phyloP scores from a whole-genome alignment of 2,113 vertebrate genomes.

The Aegotheles bennettii region DNA sequence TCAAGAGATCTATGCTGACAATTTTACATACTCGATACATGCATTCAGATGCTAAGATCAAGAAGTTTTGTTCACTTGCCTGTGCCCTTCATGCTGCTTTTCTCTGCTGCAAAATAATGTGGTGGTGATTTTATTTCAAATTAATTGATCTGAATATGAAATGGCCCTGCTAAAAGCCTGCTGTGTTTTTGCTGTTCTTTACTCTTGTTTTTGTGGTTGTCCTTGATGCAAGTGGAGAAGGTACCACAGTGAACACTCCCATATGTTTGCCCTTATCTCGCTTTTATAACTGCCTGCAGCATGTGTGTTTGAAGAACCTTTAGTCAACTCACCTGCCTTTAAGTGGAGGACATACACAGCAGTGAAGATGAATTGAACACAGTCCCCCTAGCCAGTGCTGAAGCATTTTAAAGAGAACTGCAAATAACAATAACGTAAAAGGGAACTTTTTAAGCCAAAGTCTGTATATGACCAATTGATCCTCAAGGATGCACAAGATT shows the following conservation, averaged over 20 bases:
- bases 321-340: slow-evolving; percentile 16
- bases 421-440: not conserved
- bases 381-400: not conserved
- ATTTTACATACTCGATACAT: slow-evolving; percentile 52
- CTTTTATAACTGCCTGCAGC: not conserved
- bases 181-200: slow-evolving; percentile 35
- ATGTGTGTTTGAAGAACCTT: not conserved
- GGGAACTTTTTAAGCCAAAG: slow-evolving; percentile 37
- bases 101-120: slow-evolving; percentile 1
- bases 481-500: not conserved
- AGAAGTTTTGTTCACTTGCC: slow-evolving; percentile 49
- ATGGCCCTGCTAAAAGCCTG: slow-evolving; percentile 27
- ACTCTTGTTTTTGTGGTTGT: not conserved
- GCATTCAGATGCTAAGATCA: slow-evolving; percentile 41
- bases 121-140: slow-evolving; percentile 22
- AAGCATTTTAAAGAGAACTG: slow-evolving; percentile 2
- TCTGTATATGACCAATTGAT: not conserved
- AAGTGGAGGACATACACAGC: not conserved
- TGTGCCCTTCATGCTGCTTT: slow-evolving; percentile 28
- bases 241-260: not conserved
- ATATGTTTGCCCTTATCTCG: not conserved
- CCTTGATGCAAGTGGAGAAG: not conserved
- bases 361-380: not conserved
- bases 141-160: not conserved
- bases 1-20: slow-evolving; percentile 40